Evolutionary conservation across 2,113 vertebrate genomes (phyloP).

Genomic region (Toxotes jaculatrix): DNA sequence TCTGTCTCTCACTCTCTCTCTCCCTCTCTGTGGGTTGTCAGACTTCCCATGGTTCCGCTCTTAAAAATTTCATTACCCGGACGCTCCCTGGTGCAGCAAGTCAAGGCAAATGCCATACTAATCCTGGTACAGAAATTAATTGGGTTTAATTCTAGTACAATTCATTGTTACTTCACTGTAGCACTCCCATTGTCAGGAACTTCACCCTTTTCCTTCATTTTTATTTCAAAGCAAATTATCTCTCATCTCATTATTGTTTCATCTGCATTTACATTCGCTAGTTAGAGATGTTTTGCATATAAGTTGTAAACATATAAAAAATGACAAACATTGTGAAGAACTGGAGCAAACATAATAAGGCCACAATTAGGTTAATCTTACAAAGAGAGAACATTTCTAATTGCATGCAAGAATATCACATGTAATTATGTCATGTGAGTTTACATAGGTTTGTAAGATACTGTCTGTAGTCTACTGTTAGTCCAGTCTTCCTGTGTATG

Average conservation of each 20-base stretch:
- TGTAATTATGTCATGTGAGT: background rate
- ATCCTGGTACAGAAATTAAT: conserved; percentile 60
- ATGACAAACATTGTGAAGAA: conserved; percentile 8
- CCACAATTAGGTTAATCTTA: conserved; percentile 5
- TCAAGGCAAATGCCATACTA: conserved; percentile 56
- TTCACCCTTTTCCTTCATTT: background rate
- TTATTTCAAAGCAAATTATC: conserved; percentile 16
- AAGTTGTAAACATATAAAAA: background rate
- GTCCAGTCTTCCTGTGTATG: background rate
- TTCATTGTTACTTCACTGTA: conserved; percentile 24
- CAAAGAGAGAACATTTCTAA: conserved; percentile 17
- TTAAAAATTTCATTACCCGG: conserved; percentile 68
- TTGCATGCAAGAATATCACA: background rate
- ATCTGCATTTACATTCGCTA: conserved; percentile 8
- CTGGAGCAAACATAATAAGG: conserved; percentile 26
- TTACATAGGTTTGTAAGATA: background rate
- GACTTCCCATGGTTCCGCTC: conserved; percentile 46
- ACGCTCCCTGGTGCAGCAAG: conserved; percentile 49
- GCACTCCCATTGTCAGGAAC: conserved; percentile 22
- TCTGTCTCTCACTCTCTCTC: conserved; percentile 25
- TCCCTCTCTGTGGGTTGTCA: conserved; percentile 41
- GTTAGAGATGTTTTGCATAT: background rate
- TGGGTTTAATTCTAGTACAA: conserved; percentile 43
- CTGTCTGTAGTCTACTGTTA: background rate
- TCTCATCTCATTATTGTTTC: too few relatives aligned